Base-by-base conservation (phyloP, 2,113 vertebrate genomes). In the Heteronetta atricapilla region DNA sequence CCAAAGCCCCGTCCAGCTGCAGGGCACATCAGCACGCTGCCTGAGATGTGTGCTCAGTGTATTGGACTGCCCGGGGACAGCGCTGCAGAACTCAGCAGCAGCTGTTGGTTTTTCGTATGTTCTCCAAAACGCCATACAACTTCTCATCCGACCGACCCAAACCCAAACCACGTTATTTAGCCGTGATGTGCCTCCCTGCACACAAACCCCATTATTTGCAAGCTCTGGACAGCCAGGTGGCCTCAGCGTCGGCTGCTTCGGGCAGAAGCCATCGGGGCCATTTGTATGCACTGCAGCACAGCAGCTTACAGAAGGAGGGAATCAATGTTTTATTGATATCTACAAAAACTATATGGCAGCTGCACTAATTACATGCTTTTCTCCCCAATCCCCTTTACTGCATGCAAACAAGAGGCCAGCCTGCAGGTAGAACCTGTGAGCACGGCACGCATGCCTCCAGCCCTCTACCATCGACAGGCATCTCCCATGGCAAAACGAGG, bases 271-370 rank as follows among this genome's bases (percentile, higher is more conserved):
- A 18, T 4, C 18, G 10, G 31, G 31, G 56, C 29, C 29, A 20
- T 97, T 82, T 92, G 87, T 82, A 95, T 93, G 94, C 86, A 90
- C 53, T 17, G 7, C 7, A 0, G 67, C 1, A 0, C 2, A 2
- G 46, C 68, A 80, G 78, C 93, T 94, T 95, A 89, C 69, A 82
- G 89, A 91, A 88, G 87, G 40, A 85, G 13, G 34, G 69, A 88
- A 83, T 94, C 29, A 0, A 82, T 92, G 79, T 88, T 93, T 90
- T 90, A 92, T 84, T 90, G 96, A 96, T 96, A 96, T 40, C 94
- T 86, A 26, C 76, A 76, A 93, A 95, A 42, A 28, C 73, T 53
- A 1, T 76, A 56, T 81, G 88, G 95, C 81, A 78, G 90, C 93
- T 94, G 88, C 84, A 91, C 77, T 92, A 87, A 95, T 92, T 92